These are phyloP conservation scores for Scrobipalpa atriplicella DNA, from an alignment of 2,888 invertebrate genomes.

Conservation along the genomic window DNA sequence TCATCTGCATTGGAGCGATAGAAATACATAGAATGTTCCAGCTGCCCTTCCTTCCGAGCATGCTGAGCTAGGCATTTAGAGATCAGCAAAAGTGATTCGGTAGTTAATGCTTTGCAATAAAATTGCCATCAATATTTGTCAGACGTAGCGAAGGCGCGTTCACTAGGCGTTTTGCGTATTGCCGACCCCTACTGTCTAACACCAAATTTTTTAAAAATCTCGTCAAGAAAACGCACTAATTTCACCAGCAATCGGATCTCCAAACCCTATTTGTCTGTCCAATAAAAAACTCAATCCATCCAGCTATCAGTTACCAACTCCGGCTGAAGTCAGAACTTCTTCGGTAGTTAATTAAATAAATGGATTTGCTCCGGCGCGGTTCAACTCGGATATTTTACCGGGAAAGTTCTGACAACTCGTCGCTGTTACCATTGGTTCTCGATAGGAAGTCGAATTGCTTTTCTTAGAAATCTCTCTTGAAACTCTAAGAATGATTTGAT, in stretches of 20 bases:
- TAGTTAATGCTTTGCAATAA: too few relatives aligned
- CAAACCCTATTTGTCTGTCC: constrained; percentile 21
- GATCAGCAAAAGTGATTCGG: too few relatives aligned
- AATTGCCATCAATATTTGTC: too few relatives aligned
- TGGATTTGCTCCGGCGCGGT: constrained; percentile 46
- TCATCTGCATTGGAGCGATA: too few relatives aligned
- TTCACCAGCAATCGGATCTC: constrained; percentile 22
- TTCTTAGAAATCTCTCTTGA: background rate
- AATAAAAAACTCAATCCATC: constrained; percentile 19
- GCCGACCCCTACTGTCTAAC: too few relatives aligned
- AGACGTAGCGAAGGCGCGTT: too few relatives aligned
- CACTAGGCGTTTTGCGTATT: too few relatives aligned
- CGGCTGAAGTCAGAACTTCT: constrained; percentile 24
- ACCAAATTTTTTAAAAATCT: background rate
- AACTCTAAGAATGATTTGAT: too few relatives aligned
- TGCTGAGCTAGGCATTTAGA: too few relatives aligned
- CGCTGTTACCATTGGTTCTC: constrained; percentile 39
- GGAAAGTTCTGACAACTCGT: constrained; percentile 36
- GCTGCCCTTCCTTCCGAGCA: too few relatives aligned
- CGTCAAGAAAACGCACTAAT: background rate
- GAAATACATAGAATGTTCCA: too few relatives aligned
- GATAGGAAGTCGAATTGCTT: constrained; percentile 28
- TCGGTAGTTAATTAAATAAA: constrained; percentile 55
- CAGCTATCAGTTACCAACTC: constrained; percentile 29
- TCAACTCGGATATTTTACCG: constrained; percentile 56